These are phyloP conservation scores for Vespertilio murinus DNA, from an alignment of 2,797 vertebrate genomes.

Conservation along the genomic window DNA sequence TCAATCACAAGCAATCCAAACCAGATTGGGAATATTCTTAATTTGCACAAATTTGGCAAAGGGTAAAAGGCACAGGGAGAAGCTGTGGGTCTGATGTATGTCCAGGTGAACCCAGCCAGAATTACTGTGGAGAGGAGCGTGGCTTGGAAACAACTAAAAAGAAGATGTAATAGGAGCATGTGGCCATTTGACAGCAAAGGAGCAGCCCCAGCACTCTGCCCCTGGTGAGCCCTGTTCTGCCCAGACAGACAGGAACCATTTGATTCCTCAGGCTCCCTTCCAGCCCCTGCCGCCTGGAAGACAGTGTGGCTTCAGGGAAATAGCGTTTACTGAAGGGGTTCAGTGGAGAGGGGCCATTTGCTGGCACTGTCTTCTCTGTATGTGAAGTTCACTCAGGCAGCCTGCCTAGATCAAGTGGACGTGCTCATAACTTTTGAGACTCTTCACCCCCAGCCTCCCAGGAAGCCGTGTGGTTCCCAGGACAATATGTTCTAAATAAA, in stretches of 20 bases:
- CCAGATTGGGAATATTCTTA: slow-evolving; percentile 19
- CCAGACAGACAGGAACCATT: neutral
- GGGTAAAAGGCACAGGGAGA: neutral
- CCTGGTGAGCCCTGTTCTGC: neutral
- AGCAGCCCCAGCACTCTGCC: neutral
- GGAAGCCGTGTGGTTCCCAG: neutral
- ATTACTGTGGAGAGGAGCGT: neutral
- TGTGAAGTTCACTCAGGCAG: neutral
- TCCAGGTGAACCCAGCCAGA: neutral
- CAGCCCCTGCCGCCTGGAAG: neutral
- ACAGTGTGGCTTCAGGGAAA: neutral
- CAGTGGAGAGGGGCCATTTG: too few relatives aligned
- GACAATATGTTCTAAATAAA: neutral
- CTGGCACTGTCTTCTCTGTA: neutral
- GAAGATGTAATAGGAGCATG: neutral
- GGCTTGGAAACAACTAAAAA: slow-evolving; percentile 26
- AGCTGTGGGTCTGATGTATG: neutral
- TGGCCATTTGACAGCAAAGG: neutral
- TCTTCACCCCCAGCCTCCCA: neutral
- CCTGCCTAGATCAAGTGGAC: neutral
- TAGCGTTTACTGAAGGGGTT: neutral
- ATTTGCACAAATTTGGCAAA: slow-evolving; percentile 48
- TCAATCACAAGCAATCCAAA: slow-evolving; percentile 1
- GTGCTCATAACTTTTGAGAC: neutral
- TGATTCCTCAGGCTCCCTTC: neutral